These are phyloP conservation scores for Xenopus borealis DNA, from an alignment of 2,113 vertebrate species.

Conservation along the genomic window DNA sequence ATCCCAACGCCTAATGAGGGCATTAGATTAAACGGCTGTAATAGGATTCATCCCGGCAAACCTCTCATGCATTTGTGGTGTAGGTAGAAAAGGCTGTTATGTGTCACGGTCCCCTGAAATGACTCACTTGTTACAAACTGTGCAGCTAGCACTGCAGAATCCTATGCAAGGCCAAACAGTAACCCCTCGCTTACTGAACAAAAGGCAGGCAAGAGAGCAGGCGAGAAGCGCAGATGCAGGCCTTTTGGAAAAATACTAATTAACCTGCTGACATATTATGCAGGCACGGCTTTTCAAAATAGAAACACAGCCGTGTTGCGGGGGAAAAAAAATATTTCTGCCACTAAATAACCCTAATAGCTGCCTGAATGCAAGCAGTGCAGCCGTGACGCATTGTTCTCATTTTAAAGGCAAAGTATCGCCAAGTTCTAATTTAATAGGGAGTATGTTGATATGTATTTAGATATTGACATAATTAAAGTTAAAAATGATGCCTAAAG, in stretches of 20 bases:
- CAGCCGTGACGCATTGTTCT: not conserved
- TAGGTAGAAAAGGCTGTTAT: conserved; percentile 28
- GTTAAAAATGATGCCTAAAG: no score
- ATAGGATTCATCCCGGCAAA: conserved; percentile 34
- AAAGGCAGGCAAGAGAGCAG: not conserved
- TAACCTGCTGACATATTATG: conserved; percentile 21
- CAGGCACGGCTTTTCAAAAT: not conserved
- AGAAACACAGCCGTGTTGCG: not conserved
- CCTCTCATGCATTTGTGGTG: conserved; percentile 38
- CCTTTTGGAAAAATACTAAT: conserved; percentile 21
- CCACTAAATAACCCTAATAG: no score
- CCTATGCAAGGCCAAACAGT: conserved; percentile 24
- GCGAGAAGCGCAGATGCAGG: no score
- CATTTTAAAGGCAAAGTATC: no score
- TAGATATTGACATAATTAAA: no score
- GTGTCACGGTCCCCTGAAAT: conserved; percentile 37
- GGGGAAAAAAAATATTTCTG: not conserved
- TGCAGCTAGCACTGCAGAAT: conserved; percentile 16
- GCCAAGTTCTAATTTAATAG: no score
- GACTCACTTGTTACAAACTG: conserved; percentile 40
- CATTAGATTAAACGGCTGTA: conserved; percentile 38
- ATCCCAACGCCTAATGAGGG: conserved; percentile 37
- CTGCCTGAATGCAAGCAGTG: not conserved
- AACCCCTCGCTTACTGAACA: conserved; percentile 29
- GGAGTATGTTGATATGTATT: no score